Conservation (phyloP, 2,888 invertebrate genomes). For the Limnephilus lunatus region DNA sequence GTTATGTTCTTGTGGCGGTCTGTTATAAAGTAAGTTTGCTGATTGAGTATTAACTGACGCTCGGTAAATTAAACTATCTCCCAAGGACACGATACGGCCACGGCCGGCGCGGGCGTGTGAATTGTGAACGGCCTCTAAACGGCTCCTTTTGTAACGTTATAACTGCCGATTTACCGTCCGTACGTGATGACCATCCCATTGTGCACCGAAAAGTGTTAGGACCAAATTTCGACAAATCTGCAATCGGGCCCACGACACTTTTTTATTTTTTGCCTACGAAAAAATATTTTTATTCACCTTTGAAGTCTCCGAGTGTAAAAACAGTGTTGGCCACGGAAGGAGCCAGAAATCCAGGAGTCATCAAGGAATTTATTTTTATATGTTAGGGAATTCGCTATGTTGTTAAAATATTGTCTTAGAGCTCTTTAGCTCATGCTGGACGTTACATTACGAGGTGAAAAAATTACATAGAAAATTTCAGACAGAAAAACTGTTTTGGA, state of each 20-base stretch:
- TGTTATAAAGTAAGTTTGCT: not conserved
- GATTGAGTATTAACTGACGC: not conserved
- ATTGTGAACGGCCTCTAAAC: slow-evolving; percentile 28
- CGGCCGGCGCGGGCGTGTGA: not conserved
- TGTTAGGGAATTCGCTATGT: no score
- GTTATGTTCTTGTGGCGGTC: not conserved
- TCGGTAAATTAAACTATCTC: not conserved
- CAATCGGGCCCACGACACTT: not conserved
- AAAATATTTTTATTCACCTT: not conserved
- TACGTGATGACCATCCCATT: slow-evolving; percentile 31
- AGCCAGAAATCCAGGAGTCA: no score
- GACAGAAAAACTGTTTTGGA: no score
- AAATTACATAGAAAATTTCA: no score
- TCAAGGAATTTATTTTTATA: no score
- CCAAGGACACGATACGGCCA: slow-evolving; percentile 27
- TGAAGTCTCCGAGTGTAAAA: not conserved
- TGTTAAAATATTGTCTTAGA: no score
- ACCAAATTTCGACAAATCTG: slow-evolving; percentile 25
- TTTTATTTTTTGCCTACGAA: not conserved
- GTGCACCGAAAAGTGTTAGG: not conserved
- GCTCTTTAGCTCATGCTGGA: no score
- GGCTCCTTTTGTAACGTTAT: slow-evolving; percentile 10
- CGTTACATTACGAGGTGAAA: no score
- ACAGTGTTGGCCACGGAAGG: not conserved
- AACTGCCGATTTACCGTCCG: slow-evolving; percentile 21